phyloP scores from a whole-genome alignment of 2,113 vertebrate genomes.

The Dromiciops gliroides region DNA sequence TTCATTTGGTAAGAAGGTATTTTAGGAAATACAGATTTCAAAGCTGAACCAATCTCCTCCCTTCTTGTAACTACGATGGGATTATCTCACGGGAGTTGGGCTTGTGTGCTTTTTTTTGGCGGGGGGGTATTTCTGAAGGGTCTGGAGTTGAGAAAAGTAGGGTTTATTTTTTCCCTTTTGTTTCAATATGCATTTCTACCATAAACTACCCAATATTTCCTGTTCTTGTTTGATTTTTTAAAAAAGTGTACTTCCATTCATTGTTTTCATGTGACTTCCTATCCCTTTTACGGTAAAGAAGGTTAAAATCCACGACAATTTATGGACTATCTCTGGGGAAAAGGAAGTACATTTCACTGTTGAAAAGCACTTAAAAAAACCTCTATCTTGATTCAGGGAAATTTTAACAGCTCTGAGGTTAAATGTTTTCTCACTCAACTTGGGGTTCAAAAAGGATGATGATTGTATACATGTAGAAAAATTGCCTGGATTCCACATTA shows the following conservation, averaged over 20 bases:
- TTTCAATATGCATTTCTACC: conserved; percentile 67
- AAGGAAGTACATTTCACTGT: conserved; percentile 66
- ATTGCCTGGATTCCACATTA: not conserved
- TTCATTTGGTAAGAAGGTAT: conserved; percentile 49
- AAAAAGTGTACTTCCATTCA: conserved; percentile 84
- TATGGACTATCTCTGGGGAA: conserved; percentile 75
- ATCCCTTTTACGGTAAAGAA: conserved; percentile 78
- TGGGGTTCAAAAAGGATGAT: not conserved
- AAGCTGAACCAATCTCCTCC: conserved; percentile 69
- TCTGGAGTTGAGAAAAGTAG: conserved; percentile 30
- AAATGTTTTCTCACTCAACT: not conserved
- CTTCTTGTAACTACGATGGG: conserved; percentile 47
- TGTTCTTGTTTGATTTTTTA: conserved; percentile 79
- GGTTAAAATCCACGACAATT: conserved; percentile 77
- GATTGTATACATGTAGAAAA: not conserved
- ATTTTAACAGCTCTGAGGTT: not conserved
- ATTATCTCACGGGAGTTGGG: conserved; percentile 40
- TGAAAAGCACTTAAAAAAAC: conserved; percentile 43
- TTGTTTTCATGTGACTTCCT: conserved; percentile 84
- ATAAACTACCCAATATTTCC: conserved; percentile 83
- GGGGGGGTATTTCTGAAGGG: conserved; percentile 27
- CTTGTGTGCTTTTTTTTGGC: conserved; percentile 42
- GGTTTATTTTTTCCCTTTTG: conserved; percentile 67
- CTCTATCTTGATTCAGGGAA: not conserved
- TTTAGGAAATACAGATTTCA: conserved; percentile 70